Base-by-base conservation (phyloP, 2,888 invertebrate species). In the Phragmatobia fuliginosa region DNA sequence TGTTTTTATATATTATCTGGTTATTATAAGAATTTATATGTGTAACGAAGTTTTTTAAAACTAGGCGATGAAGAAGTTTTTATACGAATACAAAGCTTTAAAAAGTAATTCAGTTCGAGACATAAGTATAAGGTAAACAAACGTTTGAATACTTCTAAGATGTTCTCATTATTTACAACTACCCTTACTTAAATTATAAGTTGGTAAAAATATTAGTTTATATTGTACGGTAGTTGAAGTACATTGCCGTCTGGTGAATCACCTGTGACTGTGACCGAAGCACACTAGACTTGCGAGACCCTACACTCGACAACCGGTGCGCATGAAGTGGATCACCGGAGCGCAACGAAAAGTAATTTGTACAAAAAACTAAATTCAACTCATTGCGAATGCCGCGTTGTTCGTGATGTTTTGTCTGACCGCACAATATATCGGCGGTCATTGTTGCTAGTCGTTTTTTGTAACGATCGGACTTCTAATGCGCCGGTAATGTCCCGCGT, bases 341-440 rank as follows among this genome's bases (percentile, higher is more conserved):
- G 92, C 94, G 94, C 91, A 90, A 94, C 95, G 92, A 94, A 93
- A 94, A 93, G 92, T 93, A 94, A 95, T 94, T 94, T 94, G 92
- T 90, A 93, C 91, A 94, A 94, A 94, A 94, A 94, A 94, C 92
- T 83, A 90, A 94, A 94, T 94, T 92, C 93, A 94, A 83, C 93
- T 93, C 91, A 93, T 94, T 93, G 94, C 94, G 91, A 94, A 91
- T 90, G 90, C 89, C 88, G 91, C 91, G 92, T 91, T 88, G 91
- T 90, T 92, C 93, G 91, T 92, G 91, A 92, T 94, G 94, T 94
- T 94, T 94, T 94, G 93, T 94, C 90, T 92, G 93, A 93, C 94
- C 94, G 91, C 94, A 94, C 92, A 93, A 93, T 94, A 94, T 94
- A 94, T 93, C 90, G 89, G 90, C 84, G 90, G 90, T 92, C 93